phyloP scores from a whole-genome alignment of 1,140 invertebrate genomes.

The Plutomurus gul region DNA sequence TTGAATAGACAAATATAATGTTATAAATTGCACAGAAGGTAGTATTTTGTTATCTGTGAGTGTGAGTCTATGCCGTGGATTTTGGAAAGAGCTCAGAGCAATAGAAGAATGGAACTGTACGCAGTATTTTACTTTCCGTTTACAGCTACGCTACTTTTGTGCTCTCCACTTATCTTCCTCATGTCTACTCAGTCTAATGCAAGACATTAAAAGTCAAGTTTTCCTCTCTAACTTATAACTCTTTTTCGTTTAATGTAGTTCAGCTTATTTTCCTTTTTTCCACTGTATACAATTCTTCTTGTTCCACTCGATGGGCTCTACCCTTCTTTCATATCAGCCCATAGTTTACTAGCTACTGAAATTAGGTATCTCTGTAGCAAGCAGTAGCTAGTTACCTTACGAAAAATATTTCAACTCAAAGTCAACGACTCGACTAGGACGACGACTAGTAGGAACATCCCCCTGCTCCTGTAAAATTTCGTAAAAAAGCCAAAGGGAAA shows the following conservation, averaged over 20 bases:
- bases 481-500: too few species aligned
- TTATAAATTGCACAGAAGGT: background rate
- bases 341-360: background rate
- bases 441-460: too few species aligned
- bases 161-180: slow-evolving; percentile 4
- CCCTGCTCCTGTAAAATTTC: too few species aligned
- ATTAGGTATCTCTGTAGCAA: too few species aligned
- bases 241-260: slow-evolving; percentile 13
- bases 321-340: background rate
- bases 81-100: background rate
- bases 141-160: slow-evolving; percentile 8
- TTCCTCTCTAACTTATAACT: slow-evolving; percentile 6
- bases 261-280: slow-evolving; percentile 4
- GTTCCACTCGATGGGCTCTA: background rate
- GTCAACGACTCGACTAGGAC: too few species aligned
- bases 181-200: slow-evolving; percentile 16
- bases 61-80: background rate
- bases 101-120: slow-evolving; percentile 11
- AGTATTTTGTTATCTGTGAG: background rate
- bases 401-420: too few species aligned
- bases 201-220: slow-evolving; percentile 35
- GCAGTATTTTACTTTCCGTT: slow-evolving; percentile 1
- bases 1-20: too few species aligned
- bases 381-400: too few species aligned
- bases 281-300: background rate